A percentile compares a stretch with the other conserved stretches of the same genome.
Evolutionary conservation across 2,797 vertebrate species (phyloP).

Genomic region (Antrozous pallidus): DNA sequence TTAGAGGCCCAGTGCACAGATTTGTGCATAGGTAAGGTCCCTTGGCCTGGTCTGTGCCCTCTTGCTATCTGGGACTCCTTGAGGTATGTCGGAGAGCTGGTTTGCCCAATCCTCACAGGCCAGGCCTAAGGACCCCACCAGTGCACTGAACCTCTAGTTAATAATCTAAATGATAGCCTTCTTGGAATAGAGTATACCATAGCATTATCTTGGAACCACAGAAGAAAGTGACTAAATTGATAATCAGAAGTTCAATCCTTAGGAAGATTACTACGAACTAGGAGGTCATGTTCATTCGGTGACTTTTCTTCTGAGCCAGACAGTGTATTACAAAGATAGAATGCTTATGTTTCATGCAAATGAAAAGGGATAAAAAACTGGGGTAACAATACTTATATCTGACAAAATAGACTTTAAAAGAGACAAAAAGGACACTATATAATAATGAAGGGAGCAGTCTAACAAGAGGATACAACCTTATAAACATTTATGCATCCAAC

Average conservation of each 20-base stretch:
- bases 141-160: background rate
- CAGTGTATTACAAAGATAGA: background rate
- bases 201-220: constrained; percentile 4
- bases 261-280: constrained; percentile 29
- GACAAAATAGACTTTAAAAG: background rate
- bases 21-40: too few species aligned
- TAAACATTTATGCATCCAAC: background rate
- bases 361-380: background rate
- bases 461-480: background rate
- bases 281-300: background rate
- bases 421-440: background rate
- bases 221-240: constrained; percentile 28
- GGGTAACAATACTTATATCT: background rate
- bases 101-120: too few species aligned
- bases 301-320: constrained; percentile 21
- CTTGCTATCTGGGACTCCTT: too few species aligned
- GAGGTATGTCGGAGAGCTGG: too few species aligned
- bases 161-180: background rate
- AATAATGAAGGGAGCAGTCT: background rate
- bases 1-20: too few species aligned
- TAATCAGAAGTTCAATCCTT: background rate
- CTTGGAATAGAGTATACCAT: constrained; percentile 1
- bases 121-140: too few species aligned
- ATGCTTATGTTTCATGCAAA: background rate
- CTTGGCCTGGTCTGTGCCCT: too few species aligned